phyloP scores from a whole-genome alignment of 2,113 vertebrate genomes.

The Mormyrus iriodes region DNA sequence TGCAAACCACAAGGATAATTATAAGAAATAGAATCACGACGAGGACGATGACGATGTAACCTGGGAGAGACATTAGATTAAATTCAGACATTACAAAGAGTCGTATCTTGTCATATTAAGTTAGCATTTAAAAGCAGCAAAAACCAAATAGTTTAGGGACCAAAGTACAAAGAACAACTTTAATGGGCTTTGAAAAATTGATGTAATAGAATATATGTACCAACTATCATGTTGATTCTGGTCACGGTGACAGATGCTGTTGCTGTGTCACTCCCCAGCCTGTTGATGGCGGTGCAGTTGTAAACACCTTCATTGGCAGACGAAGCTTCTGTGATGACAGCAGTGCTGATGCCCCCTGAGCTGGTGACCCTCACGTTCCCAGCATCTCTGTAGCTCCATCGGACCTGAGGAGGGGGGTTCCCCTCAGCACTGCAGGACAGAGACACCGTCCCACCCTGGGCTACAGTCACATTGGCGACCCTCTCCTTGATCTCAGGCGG shows the following conservation, averaged over 20 bases:
- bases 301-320: conserved; percentile 36
- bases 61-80: background rate
- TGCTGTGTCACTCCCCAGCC: background rate
- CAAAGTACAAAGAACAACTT: background rate
- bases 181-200: background rate
- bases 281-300: background rate
- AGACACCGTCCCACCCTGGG: conserved; percentile 25
- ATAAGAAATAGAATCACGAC: background rate
- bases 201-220: background rate
- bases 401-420: conserved; percentile 37
- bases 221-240: background rate
- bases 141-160: background rate
- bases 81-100: background rate
- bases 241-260: background rate
- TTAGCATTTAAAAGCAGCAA: background rate
- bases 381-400: conserved; percentile 3
- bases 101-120: background rate
- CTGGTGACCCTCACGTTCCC: conserved; percentile 19
- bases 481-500: conserved; percentile 28
- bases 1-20: background rate
- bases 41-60: background rate
- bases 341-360: conserved; percentile 23
- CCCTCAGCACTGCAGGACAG: conserved; percentile 45
- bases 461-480: background rate
- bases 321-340: conserved; percentile 41